Evolutionary conservation across 2,888 invertebrate genomes (phyloP), one percentile per base, ranked within the genome.

Genomic region (Camponotus fellah): DNA sequence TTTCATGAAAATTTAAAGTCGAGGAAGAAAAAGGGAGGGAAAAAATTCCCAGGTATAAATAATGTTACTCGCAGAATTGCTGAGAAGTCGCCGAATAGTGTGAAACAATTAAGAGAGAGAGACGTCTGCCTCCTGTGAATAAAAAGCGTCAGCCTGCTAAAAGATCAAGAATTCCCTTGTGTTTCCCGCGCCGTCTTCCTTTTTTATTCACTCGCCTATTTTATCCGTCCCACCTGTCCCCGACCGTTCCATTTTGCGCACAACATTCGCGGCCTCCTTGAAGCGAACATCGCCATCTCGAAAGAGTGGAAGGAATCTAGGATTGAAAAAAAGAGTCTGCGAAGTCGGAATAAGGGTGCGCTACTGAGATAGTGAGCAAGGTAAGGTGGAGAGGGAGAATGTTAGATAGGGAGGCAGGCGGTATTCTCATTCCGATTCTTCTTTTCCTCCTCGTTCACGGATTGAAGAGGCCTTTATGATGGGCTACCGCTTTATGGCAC

Each of bases 381-480:
- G 32, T 58, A 26, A 49, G 26, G 56, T n/a, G 17, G 69, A 60
- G 40, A 43, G 40, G 65, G 72, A 81, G 76, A 68, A 85, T 58
- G 69, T 84, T 80, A 66, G 82, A 79, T 83, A 72, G 82, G 85
- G 17, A 53, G 49, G 75, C 58, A 60, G 46, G 46, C 17, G 79
- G 88, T 86, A 92, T 92, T 93, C 92, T 92, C 93, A 91, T 93
- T 92, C 86, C 89, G 88, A 93, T 93, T 92, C 90, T 89, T 87
- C 89, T 92, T 90, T 90, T 91, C 89, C 87, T 90, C 80, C 89
- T 89, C 91, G 86, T 92, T 91, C 91, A 86, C 87, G 91, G 91
- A 92, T 94, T 92, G 92, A 93, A 92, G 92, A 91, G 91, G 91
- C 92, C 92, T 94, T 94, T 94, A 93, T 93, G 92, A 92, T 87